These are phyloP conservation scores for Scaptodrosophila lebanonensis DNA, from an alignment of 1,140 invertebrate species.

Conservation along the genomic window DNA sequence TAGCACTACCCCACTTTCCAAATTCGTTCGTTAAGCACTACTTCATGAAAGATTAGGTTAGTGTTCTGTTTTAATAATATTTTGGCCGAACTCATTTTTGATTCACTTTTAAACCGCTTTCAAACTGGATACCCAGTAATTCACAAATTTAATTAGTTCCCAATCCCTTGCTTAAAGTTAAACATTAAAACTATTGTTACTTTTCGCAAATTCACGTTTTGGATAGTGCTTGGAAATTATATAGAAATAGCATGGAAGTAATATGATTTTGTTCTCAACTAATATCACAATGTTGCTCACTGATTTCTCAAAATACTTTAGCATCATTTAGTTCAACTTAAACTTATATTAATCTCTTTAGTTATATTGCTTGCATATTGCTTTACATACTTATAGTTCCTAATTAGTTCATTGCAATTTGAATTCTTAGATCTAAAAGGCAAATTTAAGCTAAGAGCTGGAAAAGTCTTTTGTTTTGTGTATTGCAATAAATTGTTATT, in stretches of 20 bases:
- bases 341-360: conserved; percentile 6
- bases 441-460: conserved; percentile 69
- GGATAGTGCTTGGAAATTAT: conserved; percentile 38
- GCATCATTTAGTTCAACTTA: conserved; percentile 17
- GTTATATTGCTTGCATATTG: conserved; percentile 27
- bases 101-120: too few relatives aligned
- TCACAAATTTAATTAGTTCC: too few relatives aligned
- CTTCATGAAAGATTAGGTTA: too few relatives aligned
- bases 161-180: too few relatives aligned
- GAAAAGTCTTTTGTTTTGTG: conserved; percentile 64
- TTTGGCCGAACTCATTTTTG: too few relatives aligned
- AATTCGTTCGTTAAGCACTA: too few relatives aligned
- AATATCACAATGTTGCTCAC: conserved; percentile 74
- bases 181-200: too few relatives aligned
- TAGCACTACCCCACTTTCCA: too few relatives aligned
- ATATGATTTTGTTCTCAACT: conserved; percentile 71
- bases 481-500: conserved; percentile 58
- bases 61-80: too few relatives aligned
- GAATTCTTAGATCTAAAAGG: conserved; percentile 58
- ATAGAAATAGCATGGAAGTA: conserved; percentile 66
- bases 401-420: conserved; percentile 26
- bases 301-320: conserved; percentile 37
- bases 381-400: conserved; percentile 15
- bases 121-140: too few relatives aligned
- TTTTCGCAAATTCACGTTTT: too few relatives aligned